Base-by-base conservation (phyloP, 2,797 vertebrate genomes). In the Hipposideros larvatus region DNA sequence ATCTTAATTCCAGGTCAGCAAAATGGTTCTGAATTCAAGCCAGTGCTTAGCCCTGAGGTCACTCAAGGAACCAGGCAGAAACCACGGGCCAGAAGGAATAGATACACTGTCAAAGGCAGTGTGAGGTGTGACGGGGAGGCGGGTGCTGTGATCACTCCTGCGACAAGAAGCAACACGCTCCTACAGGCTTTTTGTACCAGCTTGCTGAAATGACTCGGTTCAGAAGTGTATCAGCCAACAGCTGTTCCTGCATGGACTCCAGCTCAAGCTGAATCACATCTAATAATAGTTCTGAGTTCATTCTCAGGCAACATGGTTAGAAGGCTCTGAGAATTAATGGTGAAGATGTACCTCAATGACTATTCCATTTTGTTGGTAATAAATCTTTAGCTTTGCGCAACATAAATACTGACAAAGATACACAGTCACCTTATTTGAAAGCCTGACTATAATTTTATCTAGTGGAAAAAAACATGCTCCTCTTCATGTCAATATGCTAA, bases 381-480 rank as follows among this genome's bases (percentile, higher is more conserved):
- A 93, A 34, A 95, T 82, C 87, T 78, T 57, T 43, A 83, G 78
- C 68, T 82, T n/a, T 65, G 37, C n/a, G 85, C 37, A 43, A 92
- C 68, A 68, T 65, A 78, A 70, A 71, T 51, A 94, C 6, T 73
- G 75, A 94, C 68, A 51, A 74, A 75, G 75, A 71, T 24, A 91
- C 59, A 78, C 7, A n/a, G 87, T 57, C 87, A 82, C 37, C 46
- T 57, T 92, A 92, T 78, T 63, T 80, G 87, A 80, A 93, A 93
- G 74, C 83, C 51, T 61, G 57, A 65, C 2, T 41, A 51, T 46
- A 77, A 59, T 92, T 79, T 87, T 71, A 61, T 53, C 74, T 65
- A 46, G 21, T 74, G 37, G 83, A 85, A 71, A 65, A 91, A 95
- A 94, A 66, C 3, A 2, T 11, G 43, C 46, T 59, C 21, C 3